Evolutionary conservation across 37 sponge, comb jelly and placozoan species (phyloP), one percentile per base, ranked within the genome.

Genomic region (Dysidea cf. avara): DNA sequence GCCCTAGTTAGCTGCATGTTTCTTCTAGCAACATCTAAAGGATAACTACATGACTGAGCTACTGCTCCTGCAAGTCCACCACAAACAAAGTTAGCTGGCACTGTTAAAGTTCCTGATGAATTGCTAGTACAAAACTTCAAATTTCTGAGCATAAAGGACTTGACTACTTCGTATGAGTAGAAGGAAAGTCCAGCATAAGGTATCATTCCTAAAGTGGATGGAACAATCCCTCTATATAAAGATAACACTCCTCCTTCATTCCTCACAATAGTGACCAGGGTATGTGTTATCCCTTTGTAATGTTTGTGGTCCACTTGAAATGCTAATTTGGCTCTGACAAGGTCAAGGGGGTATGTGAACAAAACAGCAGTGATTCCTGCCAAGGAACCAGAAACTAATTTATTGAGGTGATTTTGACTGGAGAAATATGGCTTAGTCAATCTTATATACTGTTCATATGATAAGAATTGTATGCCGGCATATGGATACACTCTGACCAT

Each of bases 331-430:
- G 91, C 83, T 55, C 91, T 59, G 25, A 81, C 83, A 39, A 90
- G 39, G 40, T 90, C 91, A 55, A 90, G 76, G 6, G 91, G 91
- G 29, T 90, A 90, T 7, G 91, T 90, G 43, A 46, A 77, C 13
- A 73, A 53, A 12, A 81, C 82, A 30, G 91, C 82, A 4, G 91
- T 90, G 7, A 90, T 81, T n/a, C 91, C 91, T 26, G 91, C 81
- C 53, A 74, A 16, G 4, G 82, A 74, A 0, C 88, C 88, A n/a
- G 91, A 70, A 14, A 85, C 24, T 6, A 90, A 48, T 32, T 76
- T 77, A 28, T 51, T 61, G 17, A 31, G 18, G 36, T 75, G 82
- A 9, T 66, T 52, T 14, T 53, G 48, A 0, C 56, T n/a, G 2
- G 26, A 68, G 62, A 80, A 84, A 48, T 71, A 72, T 16, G 69